A percentile compares a stretch with the other conserved stretches of the same genome.
phyloP scores from a whole-genome alignment of 1,140 invertebrate species.

The Zaprionus camerounensis region DNA sequence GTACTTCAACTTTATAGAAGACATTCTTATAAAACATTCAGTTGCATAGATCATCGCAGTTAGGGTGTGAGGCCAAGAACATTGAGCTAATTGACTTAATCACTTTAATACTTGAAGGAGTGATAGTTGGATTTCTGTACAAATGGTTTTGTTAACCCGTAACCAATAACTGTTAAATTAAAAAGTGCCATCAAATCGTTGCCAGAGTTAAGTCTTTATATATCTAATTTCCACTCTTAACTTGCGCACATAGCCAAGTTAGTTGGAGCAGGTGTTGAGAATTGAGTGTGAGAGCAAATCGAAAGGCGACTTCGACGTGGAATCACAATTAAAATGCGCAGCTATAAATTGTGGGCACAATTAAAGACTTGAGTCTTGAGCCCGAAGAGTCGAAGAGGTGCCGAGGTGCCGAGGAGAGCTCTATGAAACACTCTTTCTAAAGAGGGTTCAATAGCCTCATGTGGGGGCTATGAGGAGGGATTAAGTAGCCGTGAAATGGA shows the following conservation, averaged over 20 bases:
- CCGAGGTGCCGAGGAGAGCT: not conserved
- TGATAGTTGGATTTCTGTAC: not conserved
- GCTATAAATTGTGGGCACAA: conserved; percentile 1
- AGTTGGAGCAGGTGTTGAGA: not conserved
- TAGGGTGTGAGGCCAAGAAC: too few species aligned
- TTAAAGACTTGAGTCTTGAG: conserved; percentile 2
- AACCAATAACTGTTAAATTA: not conserved
- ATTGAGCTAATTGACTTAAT: not conserved
- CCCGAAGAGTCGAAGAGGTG: not conserved
- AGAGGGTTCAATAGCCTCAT: conserved; percentile 56
- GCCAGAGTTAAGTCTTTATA: not conserved
- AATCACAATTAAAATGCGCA: conserved; percentile 6
- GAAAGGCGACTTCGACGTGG: not conserved
- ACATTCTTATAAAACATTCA: too few species aligned
- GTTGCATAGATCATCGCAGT: too few species aligned
- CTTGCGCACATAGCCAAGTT: not conserved
- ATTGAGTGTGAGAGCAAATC: not conserved
- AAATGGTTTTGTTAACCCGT: not conserved
- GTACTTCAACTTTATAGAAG: too few species aligned
- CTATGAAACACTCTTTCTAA: conserved; percentile 38
- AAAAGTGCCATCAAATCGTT: too few species aligned
- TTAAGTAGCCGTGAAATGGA: conserved; percentile 22
- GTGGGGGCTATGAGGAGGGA: conserved; percentile 19
- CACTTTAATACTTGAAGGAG: not conserved
- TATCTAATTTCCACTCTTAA: not conserved